Evolutionary conservation across 1,140 invertebrate species (phyloP).

Genomic region (Drosophila mauritiana): DNA sequence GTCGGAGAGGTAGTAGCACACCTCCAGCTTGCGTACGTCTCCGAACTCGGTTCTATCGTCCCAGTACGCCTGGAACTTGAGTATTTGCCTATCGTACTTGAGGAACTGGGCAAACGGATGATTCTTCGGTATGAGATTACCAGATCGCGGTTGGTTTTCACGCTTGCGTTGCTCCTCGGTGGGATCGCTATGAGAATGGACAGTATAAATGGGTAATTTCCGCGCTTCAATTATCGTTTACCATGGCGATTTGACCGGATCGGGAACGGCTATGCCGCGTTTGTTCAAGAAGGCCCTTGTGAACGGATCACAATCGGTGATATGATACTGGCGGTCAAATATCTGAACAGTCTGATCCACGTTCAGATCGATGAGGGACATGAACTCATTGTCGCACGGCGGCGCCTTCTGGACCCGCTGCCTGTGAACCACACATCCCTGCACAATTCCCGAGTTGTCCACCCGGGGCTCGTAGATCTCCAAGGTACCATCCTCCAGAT

Average conservation of each 20-base stretch:
- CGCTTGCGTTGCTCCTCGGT: conserved; percentile 84
- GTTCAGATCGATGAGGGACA: conserved; percentile 78
- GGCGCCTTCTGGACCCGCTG: conserved; percentile 72
- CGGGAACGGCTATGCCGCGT: conserved; percentile 92
- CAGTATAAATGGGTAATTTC: background rate
- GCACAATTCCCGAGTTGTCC: conserved; percentile 90
- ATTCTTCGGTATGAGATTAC: conserved; percentile 25
- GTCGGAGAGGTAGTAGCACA: conserved; percentile 94
- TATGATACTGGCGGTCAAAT: conserved; percentile 85
- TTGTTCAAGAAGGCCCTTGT: conserved; percentile 93
- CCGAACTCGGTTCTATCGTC: conserved; percentile 92
- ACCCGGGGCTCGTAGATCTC: conserved; percentile 90
- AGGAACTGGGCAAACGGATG: conserved; percentile 89
- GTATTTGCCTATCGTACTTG: conserved; percentile 90
- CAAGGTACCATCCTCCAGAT: conserved; percentile 96
- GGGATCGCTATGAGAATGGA: conserved; percentile 84
- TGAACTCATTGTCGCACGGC: conserved; percentile 71
- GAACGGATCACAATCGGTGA: conserved; percentile 93
- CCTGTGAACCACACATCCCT: conserved; percentile 86
- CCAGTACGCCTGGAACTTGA: conserved; percentile 95
- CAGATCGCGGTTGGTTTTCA: conserved; percentile 6
- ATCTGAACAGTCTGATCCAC: conserved; percentile 71
- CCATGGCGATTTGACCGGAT: conserved; percentile 85
- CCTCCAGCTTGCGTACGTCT: conserved; percentile 89
- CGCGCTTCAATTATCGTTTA: background rate